Base-by-base conservation (phyloP, 2,113 vertebrate species). In the Benitochromis conjunctus region DNA sequence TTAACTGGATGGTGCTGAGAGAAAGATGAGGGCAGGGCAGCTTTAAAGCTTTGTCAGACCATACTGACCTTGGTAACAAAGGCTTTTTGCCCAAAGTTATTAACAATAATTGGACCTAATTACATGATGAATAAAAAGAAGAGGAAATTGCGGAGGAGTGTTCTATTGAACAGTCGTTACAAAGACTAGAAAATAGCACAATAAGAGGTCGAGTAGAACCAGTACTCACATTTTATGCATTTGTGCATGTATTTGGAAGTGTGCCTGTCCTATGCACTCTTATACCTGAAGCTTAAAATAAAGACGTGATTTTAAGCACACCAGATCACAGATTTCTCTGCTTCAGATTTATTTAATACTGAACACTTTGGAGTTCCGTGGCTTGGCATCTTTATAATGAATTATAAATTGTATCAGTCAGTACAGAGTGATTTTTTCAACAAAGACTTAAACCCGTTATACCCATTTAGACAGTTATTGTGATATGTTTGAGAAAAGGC, bases 91-190 rank as follows among this genome's bases (percentile, higher is more conserved):
- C 80, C 80, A 87, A 82, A 94, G 89, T 91, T 92, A 93, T 92
- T 90, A 92, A 91, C 88, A 88, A 91, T 94, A 93, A 93, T 93
- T 94, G 85, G 88, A 91, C 77, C 74, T 91, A 94, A 94, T 93
- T 94, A 93, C 91, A 91, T 86, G 71, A 92, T 74, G 69, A 88
- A 88, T 82, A 81, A 93, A 93, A 92, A 82, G 86, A 90, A 51
- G 66, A 66, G 81, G 82, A 93, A 92, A 94, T 93, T 92, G 88
- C 74, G 41, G 83, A 79, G 86, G 81, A 79, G 77, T 60, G 36
- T 89, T 93, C 71, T 81, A 76, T 81, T 83, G 87, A 89, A 86
- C 84, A 84, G 86, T 85, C 9, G 12, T 88, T 90, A 82, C 62
- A 88, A 54, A 89, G 83, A 62, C 58, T 58, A 62, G 51, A 85